phyloP scores from a whole-genome alignment of 1,140 invertebrate genomes.

The Bombus waltoni region DNA sequence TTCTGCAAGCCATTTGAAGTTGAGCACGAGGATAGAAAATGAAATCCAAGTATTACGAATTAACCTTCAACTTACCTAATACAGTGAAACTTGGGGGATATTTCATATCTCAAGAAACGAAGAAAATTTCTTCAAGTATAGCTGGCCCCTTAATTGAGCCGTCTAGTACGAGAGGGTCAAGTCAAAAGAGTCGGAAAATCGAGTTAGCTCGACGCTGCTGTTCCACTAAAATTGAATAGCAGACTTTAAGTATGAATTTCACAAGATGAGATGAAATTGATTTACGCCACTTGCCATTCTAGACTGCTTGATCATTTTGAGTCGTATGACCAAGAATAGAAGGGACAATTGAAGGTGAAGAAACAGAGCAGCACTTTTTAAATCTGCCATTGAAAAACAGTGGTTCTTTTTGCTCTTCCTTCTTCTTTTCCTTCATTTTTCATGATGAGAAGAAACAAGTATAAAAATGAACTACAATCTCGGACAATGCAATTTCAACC shows the following conservation, averaged over 20 bases:
- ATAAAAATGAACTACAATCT: slow-evolving; percentile 28
- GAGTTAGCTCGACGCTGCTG: neutral
- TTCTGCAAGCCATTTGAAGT: neutral
- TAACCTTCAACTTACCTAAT: neutral
- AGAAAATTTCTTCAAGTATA: neutral
- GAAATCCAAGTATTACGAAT: neutral
- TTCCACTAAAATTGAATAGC: slow-evolving; percentile 15
- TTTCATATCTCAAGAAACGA: neutral
- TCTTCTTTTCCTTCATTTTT: neutral
- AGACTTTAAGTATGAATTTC: slow-evolving; percentile 23
- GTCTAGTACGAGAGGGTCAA: neutral
- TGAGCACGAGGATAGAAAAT: neutral
- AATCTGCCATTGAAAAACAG: neutral
- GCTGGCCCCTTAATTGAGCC: neutral
- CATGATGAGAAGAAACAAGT: neutral
- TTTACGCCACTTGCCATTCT: slow-evolving; percentile 10
- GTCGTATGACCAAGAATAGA: neutral
- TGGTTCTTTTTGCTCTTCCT: neutral
- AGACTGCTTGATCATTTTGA: neutral
- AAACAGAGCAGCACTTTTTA: neutral
- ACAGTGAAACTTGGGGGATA: neutral
- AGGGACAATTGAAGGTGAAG: too few species aligned
- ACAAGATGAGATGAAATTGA: slow-evolving; percentile 10
- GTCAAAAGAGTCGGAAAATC: slow-evolving; percentile 20
- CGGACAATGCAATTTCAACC: slow-evolving; percentile 19